Evolutionary conservation across 2,888 invertebrate species (phyloP), one percentile per base, ranked within the genome.

Genomic region (Pharmacophagus antenor): DNA sequence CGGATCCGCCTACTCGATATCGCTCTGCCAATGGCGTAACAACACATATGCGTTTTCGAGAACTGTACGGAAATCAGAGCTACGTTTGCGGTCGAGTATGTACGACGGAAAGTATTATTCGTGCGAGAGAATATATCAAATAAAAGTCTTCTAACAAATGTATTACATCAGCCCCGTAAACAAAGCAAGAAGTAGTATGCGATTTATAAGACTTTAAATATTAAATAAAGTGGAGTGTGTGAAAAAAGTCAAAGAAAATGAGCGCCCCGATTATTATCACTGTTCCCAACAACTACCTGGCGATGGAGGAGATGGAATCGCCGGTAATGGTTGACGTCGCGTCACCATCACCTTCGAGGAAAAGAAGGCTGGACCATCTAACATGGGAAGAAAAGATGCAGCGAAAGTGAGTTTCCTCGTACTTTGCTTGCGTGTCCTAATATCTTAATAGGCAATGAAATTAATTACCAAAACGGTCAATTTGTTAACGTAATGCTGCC

Each of bases 381-480:
- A 91, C 95, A 62, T 95, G 95, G 94, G 97, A 97, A 75, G 96
- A 97, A 80, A 97, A 97, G 79, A 91, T 97, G 72, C 95, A 96
- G 82, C 92, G 97, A 78, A 96, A 96, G 96, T 96, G 86, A 92
- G 95, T 93, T 47, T 57, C 37, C 37, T 37, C 4, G 46, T 27
- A 55, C 56, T 57, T 71, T 42, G 80, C 74, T 65, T 76, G 76
- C 79, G 80, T 81, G 79, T 77, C 74, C 70, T 58, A 60, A 66
- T 65, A 65, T 70, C 51, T 1, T 31, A 4, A 23, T 20, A 1
- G 20, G 27, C n/a, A 18, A 49, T n/a, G 15, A n/a, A 37, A 37
- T n/a, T n/a, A 37, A n/a, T n/a, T 15, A 27, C 10, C 27, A 27
- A 27, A 15, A 4, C n/a, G n/a, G n/a, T n/a, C n/a, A n/a, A n/a